Percentiles rank a stretch among this genome's conserved stretches.
phyloP scores from a whole-genome alignment of 2,113 vertebrate species.

The Ciconia maguari region DNA sequence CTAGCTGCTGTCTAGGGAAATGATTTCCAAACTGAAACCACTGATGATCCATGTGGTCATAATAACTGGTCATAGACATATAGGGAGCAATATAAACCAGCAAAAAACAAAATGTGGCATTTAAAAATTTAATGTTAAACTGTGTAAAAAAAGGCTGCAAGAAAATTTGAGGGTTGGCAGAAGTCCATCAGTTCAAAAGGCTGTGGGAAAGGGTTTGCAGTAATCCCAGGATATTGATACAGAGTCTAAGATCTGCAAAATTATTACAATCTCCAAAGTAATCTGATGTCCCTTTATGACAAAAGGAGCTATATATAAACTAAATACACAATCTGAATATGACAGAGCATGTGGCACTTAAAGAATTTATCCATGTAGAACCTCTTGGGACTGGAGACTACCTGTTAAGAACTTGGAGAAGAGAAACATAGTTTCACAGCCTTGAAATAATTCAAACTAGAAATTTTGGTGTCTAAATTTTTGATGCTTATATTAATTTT shows the following conservation, averaged over 20 bases:
- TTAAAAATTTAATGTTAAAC: background rate
- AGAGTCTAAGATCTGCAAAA: background rate
- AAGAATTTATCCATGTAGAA: background rate
- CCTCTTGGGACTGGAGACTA: background rate
- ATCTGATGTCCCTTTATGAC: background rate
- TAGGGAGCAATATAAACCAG: background rate
- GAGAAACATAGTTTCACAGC: background rate
- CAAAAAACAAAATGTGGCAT: background rate
- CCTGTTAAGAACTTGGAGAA: background rate
- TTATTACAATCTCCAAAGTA: background rate
- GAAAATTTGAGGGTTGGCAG: background rate
- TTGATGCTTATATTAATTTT: background rate
- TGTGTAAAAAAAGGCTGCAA: background rate
- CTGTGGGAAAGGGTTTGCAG: background rate
- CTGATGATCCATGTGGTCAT: background rate
- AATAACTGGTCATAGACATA: background rate
- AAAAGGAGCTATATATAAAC: background rate
- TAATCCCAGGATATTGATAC: background rate
- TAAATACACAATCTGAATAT: background rate
- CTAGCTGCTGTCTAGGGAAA: background rate
- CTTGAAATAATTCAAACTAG: background rate
- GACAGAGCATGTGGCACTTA: background rate
- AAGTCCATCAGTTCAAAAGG: background rate
- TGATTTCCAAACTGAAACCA: background rate
- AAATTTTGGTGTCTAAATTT: background rate